These are phyloP conservation scores for Drosophila bunnanda DNA, from an alignment of 2,888 invertebrate genomes.

Conservation along the genomic window DNA sequence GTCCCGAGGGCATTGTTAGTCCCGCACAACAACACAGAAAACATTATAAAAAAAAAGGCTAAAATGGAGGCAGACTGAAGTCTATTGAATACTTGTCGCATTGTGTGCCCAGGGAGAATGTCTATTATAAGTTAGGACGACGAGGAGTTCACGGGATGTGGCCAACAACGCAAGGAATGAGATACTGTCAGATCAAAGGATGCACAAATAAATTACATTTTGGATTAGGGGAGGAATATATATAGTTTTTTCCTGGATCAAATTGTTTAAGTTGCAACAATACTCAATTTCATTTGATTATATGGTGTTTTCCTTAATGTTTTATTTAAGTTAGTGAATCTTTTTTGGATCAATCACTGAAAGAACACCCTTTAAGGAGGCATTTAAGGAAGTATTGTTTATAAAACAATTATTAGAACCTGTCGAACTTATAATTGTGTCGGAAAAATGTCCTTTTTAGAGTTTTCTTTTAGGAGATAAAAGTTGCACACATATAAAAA, in stretches of 20 bases:
- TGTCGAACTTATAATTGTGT: too few species aligned
- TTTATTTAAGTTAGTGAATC: neutral
- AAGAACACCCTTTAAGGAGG: neutral
- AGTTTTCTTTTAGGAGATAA: neutral
- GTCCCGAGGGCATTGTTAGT: constrained; percentile 57
- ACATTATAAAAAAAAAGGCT: constrained; percentile 17
- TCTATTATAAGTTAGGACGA: constrained; percentile 33
- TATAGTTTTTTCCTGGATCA: constrained; percentile 1
- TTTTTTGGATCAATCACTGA: neutral
- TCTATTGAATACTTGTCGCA: constrained; percentile 57
- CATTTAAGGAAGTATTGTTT: neutral
- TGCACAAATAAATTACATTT: constrained; percentile 19
- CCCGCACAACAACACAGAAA: constrained; percentile 52
- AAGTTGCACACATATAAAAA: too few species aligned
- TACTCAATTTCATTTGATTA: neutral
- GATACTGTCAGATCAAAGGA: constrained; percentile 22
- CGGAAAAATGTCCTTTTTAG: neutral
- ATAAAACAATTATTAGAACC: neutral
- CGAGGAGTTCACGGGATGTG: constrained; percentile 32
- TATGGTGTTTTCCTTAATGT: rapidly evolving
- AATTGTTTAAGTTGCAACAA: neutral
- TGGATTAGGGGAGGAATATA: neutral
- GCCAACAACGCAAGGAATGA: constrained; percentile 1
- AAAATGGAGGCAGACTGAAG: constrained; percentile 35
- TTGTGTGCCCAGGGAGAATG: constrained; percentile 39